Evolutionary conservation across 1,140 invertebrate species (phyloP).

Genomic region (Colletes gigas): DNA sequence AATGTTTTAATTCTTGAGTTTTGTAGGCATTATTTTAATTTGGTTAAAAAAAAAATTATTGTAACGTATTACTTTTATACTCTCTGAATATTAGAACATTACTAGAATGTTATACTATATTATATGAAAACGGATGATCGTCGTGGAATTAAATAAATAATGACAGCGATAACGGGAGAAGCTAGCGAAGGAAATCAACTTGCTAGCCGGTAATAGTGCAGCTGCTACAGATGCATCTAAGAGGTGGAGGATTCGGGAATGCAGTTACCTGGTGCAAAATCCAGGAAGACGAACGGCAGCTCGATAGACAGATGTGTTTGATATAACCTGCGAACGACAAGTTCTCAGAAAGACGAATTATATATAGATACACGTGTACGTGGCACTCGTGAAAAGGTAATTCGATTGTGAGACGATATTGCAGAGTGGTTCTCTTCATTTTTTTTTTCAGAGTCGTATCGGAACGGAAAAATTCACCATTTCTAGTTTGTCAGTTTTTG

Average conservation of each 20-base stretch:
- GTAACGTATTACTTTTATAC: too few relatives aligned
- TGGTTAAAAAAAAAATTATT: too few relatives aligned
- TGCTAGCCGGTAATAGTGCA: background rate
- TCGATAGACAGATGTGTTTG: constrained; percentile 22
- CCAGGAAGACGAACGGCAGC: constrained; percentile 19
- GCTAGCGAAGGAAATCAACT: constrained; percentile 3
- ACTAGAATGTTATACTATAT: background rate
- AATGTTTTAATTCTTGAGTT: too few relatives aligned
- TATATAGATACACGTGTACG: background rate
- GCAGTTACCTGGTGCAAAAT: constrained; percentile 29
- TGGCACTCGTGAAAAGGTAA: background rate
- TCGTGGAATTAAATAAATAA: constrained; percentile 4
- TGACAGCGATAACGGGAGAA: background rate
- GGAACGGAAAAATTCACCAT: too few relatives aligned
- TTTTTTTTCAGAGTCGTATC: background rate
- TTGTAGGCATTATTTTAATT: too few relatives aligned
- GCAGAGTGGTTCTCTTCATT: background rate
- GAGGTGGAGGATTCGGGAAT: background rate
- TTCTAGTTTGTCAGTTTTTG: too few relatives aligned
- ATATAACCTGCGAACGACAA: constrained; percentile 19
- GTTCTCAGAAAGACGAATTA: constrained; percentile 11
- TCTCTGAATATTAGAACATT: too few relatives aligned
- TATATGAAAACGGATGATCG: background rate
- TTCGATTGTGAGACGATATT: constrained; percentile 28
- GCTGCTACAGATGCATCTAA: constrained; percentile 23